A percentile compares a stretch with the other conserved stretches of the same genome.
phyloP scores from a whole-genome alignment of 2,797 vertebrate genomes.

The Pseudomugil gertrudae region DNA sequence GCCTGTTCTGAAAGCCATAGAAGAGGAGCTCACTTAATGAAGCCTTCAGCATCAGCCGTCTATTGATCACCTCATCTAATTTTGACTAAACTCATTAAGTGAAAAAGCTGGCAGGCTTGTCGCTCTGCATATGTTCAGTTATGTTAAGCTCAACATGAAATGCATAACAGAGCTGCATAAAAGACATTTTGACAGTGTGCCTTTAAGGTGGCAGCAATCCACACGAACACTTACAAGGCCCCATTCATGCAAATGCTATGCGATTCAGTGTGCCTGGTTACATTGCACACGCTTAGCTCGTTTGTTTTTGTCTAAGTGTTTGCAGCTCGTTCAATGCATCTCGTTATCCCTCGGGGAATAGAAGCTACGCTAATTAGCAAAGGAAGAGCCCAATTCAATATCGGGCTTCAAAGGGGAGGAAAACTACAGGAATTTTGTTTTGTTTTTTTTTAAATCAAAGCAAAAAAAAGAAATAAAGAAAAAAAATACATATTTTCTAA shows the following conservation, averaged over 20 bases:
- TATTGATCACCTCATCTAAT: conserved; percentile 49
- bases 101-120: conserved; percentile 17
- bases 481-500: background rate
- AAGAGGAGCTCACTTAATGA: conserved; percentile 35
- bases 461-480: background rate
- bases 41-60: conserved; percentile 34
- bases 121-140: conserved; percentile 3
- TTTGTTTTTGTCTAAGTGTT: conserved; percentile 51
- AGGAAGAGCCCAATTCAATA: conserved; percentile 26
- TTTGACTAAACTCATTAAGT: conserved; percentile 33
- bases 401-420: background rate
- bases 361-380: conserved; percentile 43
- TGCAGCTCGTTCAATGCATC: conserved; percentile 46
- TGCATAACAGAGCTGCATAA: conserved; percentile 14
- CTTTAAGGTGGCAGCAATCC: conserved; percentile 48
- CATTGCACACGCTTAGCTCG: conserved; percentile 24
- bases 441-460: background rate
- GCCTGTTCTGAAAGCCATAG: conserved; percentile 23
- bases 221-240: conserved; percentile 32
- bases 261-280: conserved; percentile 30
- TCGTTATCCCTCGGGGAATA: conserved; percentile 25
- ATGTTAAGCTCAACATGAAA: conserved; percentile 11
- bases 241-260: conserved; percentile 17
- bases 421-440: background rate
- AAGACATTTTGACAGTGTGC: conserved; percentile 39